Conservation (phyloP, 2,113 vertebrate species). For the Oncorhynchus gorbuscha region DNA sequence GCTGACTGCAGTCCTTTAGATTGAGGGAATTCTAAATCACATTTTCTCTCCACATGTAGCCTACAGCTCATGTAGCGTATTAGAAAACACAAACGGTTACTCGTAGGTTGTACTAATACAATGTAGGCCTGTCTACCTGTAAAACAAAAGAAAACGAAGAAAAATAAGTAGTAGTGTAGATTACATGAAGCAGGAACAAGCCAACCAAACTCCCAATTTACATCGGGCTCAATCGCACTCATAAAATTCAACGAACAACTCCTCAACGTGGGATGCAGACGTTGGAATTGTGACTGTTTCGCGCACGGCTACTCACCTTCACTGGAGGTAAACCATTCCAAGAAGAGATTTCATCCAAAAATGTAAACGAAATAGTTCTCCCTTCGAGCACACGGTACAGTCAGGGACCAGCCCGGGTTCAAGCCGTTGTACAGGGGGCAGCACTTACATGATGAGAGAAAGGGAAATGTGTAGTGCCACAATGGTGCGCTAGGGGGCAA, state of each 20-base stretch:
- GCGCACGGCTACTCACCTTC: slow-evolving; percentile 53
- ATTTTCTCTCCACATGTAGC: not conserved
- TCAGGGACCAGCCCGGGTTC: slow-evolving; percentile 52
- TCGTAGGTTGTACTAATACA: not conserved
- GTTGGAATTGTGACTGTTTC: not conserved
- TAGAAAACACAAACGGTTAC: not conserved
- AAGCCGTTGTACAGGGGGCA: slow-evolving; percentile 63
- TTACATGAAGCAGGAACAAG: slow-evolving; percentile 15
- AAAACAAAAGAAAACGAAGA: not conserved
- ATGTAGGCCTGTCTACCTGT: not conserved
- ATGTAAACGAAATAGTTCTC: slow-evolving; percentile 37
- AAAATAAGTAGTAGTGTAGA: slow-evolving; percentile 10
- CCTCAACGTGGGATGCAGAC: not conserved
- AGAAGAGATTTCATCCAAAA: slow-evolving; percentile 36
- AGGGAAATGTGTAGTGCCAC: slow-evolving; percentile 31
- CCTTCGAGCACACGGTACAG: slow-evolving; percentile 35
- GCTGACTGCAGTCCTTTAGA: not conserved
- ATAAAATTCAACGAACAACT: not conserved
- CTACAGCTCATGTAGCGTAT: not conserved
- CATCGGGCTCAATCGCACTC: not conserved
- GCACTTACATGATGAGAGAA: slow-evolving; percentile 34
- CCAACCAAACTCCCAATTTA: slow-evolving; percentile 7
- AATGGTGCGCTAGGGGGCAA: fast-evolving
- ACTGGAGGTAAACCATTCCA: slow-evolving; percentile 43
- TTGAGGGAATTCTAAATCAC: not conserved